A percentile compares a stretch with the other conserved stretches of the same genome.
phyloP scores from a whole-genome alignment of 1,140 invertebrate genomes.

The Aleiodes sp. region DNA sequence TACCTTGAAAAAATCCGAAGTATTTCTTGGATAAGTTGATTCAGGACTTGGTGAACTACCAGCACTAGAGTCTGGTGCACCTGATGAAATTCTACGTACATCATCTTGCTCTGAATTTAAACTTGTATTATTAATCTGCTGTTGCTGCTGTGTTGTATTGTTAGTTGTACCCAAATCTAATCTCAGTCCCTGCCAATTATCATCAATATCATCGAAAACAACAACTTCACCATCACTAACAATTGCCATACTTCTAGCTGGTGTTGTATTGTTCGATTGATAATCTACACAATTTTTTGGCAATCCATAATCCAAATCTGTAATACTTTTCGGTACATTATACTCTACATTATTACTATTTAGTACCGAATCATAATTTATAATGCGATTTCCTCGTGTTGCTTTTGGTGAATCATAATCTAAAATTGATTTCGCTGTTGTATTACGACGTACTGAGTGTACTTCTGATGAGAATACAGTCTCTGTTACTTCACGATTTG shows the following conservation, averaged over 20 bases:
- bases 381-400: conserved; percentile 57
- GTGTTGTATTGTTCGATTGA: conserved; percentile 61
- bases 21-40: conserved; percentile 62
- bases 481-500: conserved; percentile 71
- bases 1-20: conserved; percentile 69
- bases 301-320: conserved; percentile 62
- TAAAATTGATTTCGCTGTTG: conserved; percentile 59
- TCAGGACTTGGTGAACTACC: conserved; percentile 63
- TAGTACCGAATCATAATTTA: conserved; percentile 62
- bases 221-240: conserved; percentile 79
- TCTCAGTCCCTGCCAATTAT: conserved; percentile 72
- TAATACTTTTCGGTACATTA: conserved; percentile 62
- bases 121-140: conserved; percentile 31
- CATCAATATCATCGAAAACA: conserved; percentile 85
- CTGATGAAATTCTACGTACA: conserved; percentile 54
- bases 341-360: conserved; percentile 67
- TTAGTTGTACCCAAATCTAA: conserved; percentile 55
- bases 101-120: conserved; percentile 54
- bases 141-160: neutral
- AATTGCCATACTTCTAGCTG: conserved; percentile 64
- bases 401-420: conserved; percentile 63
- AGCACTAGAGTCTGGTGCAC: conserved; percentile 59
- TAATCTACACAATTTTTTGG: conserved; percentile 64
- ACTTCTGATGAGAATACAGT: conserved; percentile 74
- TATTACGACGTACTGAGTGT: conserved; percentile 68